Conservation (phyloP, 2,113 vertebrate genomes). For the Crotophaga sulcirostris region DNA sequence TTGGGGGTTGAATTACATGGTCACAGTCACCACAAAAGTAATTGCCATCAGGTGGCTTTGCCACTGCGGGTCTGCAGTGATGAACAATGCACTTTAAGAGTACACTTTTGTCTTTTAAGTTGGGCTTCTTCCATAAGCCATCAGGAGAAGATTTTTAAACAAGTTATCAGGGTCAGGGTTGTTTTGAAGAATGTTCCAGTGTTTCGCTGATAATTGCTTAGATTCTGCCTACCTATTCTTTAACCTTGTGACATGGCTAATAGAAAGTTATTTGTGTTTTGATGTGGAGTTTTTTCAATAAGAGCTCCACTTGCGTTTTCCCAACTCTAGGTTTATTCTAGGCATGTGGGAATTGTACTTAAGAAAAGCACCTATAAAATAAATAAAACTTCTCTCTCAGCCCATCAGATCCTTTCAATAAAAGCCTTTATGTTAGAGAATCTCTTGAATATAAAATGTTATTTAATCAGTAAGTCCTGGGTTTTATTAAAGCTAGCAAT, state of each 20-base stretch:
- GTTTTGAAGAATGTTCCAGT: constrained; percentile 48
- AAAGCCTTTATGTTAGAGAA: constrained; percentile 31
- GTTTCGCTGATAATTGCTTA: constrained; percentile 54
- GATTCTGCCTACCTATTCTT: constrained; percentile 29
- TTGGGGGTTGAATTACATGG: constrained; percentile 59
- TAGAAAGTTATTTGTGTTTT: constrained; percentile 69
- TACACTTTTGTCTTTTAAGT: constrained; percentile 66
- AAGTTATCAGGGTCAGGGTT: constrained; percentile 62
- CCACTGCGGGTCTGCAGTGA: constrained; percentile 16
- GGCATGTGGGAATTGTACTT: constrained; percentile 39
- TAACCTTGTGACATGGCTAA: constrained; percentile 56
- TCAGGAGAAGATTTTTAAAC: constrained; percentile 51
- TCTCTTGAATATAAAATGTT: constrained; percentile 55
- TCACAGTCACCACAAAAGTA: constrained; percentile 63
- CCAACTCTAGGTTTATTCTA: constrained; percentile 49
- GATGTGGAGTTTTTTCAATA: constrained; percentile 42
- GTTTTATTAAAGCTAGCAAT: constrained; percentile 45
- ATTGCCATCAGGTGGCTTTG: constrained; percentile 48
- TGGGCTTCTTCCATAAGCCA: constrained; percentile 53
- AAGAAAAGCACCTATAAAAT: constrained; percentile 46
- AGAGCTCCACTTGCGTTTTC: constrained; percentile 35
- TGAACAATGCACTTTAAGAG: constrained; percentile 47
- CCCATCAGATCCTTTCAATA: constrained; percentile 35
- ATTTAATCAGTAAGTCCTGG: constrained; percentile 47
- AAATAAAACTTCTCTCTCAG: constrained; percentile 53